These are phyloP conservation scores for Nettapus auritus DNA, from an alignment of 2,113 vertebrate genomes.

Conservation along the genomic window DNA sequence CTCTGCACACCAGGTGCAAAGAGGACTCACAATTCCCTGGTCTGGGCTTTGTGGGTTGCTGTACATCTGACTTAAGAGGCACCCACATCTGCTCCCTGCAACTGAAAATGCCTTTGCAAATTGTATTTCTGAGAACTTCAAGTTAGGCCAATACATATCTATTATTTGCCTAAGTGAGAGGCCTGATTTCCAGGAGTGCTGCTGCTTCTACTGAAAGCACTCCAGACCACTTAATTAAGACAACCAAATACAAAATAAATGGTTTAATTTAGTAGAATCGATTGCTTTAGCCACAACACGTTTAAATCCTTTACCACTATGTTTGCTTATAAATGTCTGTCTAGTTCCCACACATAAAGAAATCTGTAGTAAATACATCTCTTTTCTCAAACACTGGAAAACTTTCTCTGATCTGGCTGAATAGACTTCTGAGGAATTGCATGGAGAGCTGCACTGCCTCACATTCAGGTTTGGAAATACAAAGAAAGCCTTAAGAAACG, in stretches of 20 bases:
- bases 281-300: not conserved
- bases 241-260: not conserved
- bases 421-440: not conserved
- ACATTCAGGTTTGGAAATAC: not conserved
- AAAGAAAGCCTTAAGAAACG: not conserved
- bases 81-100: not conserved
- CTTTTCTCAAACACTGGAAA: not conserved
- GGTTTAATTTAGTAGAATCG: not conserved
- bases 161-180: too few species aligned
- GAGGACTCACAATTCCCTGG: not conserved
- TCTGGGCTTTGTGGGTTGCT: not conserved
- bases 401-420: fast-evolving
- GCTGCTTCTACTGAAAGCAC: not conserved
- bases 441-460: not conserved
- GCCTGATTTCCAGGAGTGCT: not conserved
- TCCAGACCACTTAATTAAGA: not conserved
- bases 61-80: not conserved
- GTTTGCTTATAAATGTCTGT: not conserved
- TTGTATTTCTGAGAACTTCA: not conserved
- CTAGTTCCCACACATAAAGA: not conserved
- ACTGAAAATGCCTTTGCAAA: not conserved
- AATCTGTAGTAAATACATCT: not conserved
- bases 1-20: not conserved
- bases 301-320: not conserved
- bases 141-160: not conserved